Evolutionary conservation across 2,113 vertebrate genomes (phyloP).

Genomic region (Phrynosoma platyrhinos): DNA sequence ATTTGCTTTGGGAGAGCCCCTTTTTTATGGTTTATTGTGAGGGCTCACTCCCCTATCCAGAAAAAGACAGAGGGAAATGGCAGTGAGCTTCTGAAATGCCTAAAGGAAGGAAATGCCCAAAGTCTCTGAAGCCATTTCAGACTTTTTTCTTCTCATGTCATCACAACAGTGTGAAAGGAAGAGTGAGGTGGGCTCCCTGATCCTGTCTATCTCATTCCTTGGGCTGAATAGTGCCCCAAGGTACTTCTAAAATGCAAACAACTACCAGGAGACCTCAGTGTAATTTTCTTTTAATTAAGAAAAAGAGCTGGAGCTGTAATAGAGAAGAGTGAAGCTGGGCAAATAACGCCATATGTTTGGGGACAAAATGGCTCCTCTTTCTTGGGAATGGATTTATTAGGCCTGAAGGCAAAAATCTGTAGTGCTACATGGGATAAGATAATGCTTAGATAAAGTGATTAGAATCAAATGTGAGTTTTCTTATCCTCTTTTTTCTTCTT

Average conservation of each 20-base stretch:
- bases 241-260: background rate
- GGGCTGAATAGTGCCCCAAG: background rate
- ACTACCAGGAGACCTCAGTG: background rate
- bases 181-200: background rate
- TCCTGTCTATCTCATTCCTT: background rate
- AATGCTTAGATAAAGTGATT: background rate
- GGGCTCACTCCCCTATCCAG: background rate
- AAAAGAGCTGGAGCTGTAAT: background rate
- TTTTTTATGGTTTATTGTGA: background rate
- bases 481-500: background rate
- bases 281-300: conserved; percentile 17
- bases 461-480: background rate
- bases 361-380: background rate
- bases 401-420: background rate
- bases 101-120: background rate
- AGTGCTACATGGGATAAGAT: background rate
- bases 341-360: background rate
- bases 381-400: background rate
- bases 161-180: background rate
- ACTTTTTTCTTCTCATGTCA: background rate
- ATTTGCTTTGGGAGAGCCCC: background rate
- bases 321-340: background rate
- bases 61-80: background rate
- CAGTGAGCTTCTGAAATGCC: background rate
- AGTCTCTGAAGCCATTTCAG: background rate